These are phyloP conservation scores for Geopemphigus sp. DNA, from an alignment of 1,140 invertebrate genomes.

Conservation along the genomic window DNA sequence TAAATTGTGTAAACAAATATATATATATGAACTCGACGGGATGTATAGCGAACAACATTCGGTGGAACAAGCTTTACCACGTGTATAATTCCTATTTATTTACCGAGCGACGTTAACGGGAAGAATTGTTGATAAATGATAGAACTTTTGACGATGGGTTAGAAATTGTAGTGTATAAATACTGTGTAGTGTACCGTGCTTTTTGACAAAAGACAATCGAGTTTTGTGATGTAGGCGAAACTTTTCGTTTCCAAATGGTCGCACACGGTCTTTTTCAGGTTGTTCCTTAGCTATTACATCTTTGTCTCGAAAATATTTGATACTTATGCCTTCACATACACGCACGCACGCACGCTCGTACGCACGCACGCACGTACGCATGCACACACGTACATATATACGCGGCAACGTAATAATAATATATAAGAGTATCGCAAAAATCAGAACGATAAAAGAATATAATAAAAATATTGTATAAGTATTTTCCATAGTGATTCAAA, in stretches of 20 bases:
- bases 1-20: too few species aligned
- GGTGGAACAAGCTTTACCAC: neutral
- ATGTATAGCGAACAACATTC: too few species aligned
- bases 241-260: neutral
- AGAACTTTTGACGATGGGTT: neutral
- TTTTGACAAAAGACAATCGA: constrained; percentile 17
- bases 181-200: too few species aligned
- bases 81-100: neutral
- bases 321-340: neutral
- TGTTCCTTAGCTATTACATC: neutral
- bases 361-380: too few species aligned
- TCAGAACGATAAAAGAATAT: neutral
- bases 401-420: too few species aligned
- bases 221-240: constrained; percentile 13
- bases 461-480: neutral
- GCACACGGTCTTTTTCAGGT: neutral
- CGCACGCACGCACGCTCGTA: too few species aligned
- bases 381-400: too few species aligned
- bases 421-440: too few species aligned
- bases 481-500: neutral
- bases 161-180: too few species aligned
- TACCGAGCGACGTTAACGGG: too few species aligned
- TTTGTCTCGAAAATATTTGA: neutral
- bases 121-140: constrained; percentile 3
- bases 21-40: too few species aligned